phyloP scores from a whole-genome alignment of 2,797 vertebrate species.

The Mus spretus region DNA sequence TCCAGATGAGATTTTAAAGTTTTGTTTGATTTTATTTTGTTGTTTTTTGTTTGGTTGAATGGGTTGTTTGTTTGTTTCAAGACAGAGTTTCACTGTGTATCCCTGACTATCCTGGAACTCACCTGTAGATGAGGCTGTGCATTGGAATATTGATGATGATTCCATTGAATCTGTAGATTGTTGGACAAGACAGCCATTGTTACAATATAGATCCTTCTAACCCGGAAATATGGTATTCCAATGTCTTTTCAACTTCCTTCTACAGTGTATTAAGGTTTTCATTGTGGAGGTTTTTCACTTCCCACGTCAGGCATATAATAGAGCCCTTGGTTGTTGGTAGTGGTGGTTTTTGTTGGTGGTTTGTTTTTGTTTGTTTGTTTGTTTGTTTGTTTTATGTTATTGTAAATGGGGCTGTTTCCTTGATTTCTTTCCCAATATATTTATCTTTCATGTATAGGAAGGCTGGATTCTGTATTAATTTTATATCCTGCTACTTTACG shows the following conservation, averaged over 20 bases:
- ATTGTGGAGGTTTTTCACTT: too few relatives aligned
- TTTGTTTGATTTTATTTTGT: not conserved
- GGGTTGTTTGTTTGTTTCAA: not conserved
- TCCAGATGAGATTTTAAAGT: not conserved
- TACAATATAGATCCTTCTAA: not conserved
- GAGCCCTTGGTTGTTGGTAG: not conserved
- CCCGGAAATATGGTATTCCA: not conserved
- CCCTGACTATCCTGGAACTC: not conserved
- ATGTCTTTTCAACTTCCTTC: not conserved
- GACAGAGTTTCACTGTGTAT: not conserved
- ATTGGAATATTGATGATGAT: not conserved
- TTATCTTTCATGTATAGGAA: not conserved
- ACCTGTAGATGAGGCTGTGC: not conserved
- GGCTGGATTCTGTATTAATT: not conserved
- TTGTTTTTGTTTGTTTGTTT: not conserved
- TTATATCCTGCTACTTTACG: not conserved
- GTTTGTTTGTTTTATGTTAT: not conserved
- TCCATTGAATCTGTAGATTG: not conserved
- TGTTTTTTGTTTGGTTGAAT: not conserved
- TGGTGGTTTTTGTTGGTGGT: not conserved
- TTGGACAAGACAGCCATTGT: not conserved
- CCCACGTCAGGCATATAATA: too few relatives aligned
- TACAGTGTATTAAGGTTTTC: not conserved
- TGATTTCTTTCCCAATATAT: not conserved
- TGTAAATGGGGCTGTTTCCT: not conserved